Base-by-base conservation (phyloP, 1,140 invertebrate genomes). In the Ooceraea biroi region DNA sequence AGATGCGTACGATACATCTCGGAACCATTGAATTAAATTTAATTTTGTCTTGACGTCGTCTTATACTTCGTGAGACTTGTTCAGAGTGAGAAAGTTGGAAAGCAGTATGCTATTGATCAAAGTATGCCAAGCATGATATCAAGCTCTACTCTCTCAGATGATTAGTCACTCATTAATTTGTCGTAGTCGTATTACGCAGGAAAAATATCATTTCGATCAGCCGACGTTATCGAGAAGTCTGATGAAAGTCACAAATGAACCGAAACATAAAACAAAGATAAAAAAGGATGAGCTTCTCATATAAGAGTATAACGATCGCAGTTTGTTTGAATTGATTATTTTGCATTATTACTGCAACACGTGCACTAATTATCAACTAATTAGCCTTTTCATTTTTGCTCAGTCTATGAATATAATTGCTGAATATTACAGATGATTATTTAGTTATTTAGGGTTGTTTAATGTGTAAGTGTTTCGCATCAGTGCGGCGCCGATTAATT, bases 401-500 rank as follows among this genome's bases (percentile, higher is more conserved):
- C 50, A n/a, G 36, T 36, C 36, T 36, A 36, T 36, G 36, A 36
- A 36, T 36, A 36, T 50, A 50, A 50, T 50, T 1, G 48, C 48
- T 17, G 48, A 17, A 10, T 2, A 17, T 12, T 11, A 11, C 10
- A 7, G 52, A 36, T 36, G 36, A 36, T 36, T 36, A 36, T 36
- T 36, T 36, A 36, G 7, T 36, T 36, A 36, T 22, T 5, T 19
- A 22, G 8, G n/a, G n/a, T 19, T 7, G n/a, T 19, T 55, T 55
- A 55, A 55, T 55, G n/a, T n/a, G n/a, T 55, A 55, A 19, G n/a
- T 19, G 8, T 19, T 10, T 50, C 11, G 10, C 17, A 55, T 69
- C 68, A 3, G 68, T 1, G 1, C 50, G 22, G n/a, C 19, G 25
- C 30, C 46, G 52, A 77, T 66, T n/a, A 77, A 77, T 65, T 66